Percentiles rank a stretch among this genome's conserved stretches.
Conservation (phyloP, 2,888 invertebrate species). For the Leptopilina myrica region DNA sequence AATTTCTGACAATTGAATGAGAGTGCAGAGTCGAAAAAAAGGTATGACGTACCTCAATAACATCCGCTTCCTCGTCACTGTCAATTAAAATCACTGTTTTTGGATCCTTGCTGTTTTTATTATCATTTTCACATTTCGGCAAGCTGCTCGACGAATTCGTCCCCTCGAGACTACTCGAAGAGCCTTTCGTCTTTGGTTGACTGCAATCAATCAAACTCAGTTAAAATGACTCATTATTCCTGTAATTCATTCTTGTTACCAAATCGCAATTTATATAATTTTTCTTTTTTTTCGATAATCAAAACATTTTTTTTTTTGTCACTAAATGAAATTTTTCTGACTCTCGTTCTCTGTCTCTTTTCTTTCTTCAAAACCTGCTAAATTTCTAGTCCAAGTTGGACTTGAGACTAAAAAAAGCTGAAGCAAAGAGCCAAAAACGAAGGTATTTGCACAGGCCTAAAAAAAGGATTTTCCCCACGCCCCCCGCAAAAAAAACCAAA, state of each 20-base stretch:
- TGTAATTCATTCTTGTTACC: slow-evolving; percentile 13
- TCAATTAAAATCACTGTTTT: slow-evolving; percentile 28
- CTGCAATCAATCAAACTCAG: slow-evolving; percentile 38
- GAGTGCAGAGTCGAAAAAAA: slow-evolving; percentile 14
- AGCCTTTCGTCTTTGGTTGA: slow-evolving; percentile 34
- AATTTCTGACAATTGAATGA: background rate
- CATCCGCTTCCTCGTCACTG: slow-evolving; percentile 50
- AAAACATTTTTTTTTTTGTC: too few species aligned
- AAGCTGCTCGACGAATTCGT: slow-evolving; percentile 23
- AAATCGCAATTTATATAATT: background rate
- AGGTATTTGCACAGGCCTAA: slow-evolving; percentile 39
- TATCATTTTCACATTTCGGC: slow-evolving; percentile 33
- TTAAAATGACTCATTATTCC: slow-evolving; percentile 36
- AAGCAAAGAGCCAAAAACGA: slow-evolving; percentile 27
- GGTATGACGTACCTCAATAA: slow-evolving; percentile 33
- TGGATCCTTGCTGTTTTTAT: slow-evolving; percentile 10
- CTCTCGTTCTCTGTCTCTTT: background rate
- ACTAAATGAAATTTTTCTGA: too few species aligned
- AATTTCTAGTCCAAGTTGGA: background rate
- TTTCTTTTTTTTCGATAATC: background rate
- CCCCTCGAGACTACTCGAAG: slow-evolving; percentile 32
- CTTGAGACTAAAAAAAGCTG: slow-evolving; percentile 4
- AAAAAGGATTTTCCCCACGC: background rate
- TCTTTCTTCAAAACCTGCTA: background rate
- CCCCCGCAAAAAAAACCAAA: background rate